Conservation (phyloP, 2,888 invertebrate genomes). For the Agrochola litura region DNA sequence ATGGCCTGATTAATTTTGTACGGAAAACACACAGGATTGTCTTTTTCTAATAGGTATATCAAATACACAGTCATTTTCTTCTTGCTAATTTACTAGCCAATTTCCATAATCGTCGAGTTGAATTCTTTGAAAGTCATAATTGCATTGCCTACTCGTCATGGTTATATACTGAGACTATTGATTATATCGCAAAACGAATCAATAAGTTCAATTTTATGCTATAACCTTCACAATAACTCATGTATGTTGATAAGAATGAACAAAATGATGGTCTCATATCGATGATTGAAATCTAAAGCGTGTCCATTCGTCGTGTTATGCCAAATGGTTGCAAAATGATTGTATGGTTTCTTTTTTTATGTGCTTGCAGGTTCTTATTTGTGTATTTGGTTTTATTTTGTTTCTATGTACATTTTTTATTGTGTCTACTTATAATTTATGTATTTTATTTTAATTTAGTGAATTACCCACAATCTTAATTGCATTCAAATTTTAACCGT, state of each 20-base stretch:
- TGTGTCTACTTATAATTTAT: no score
- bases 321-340: constrained; percentile 49
- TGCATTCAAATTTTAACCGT: no score
- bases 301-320: constrained; percentile 60
- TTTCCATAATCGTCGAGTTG: neutral
- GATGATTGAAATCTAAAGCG: constrained; percentile 65
- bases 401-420: no score
- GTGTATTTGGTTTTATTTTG: neutral
- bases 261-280: constrained; percentile 66
- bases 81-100: neutral
- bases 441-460: no score
- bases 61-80: neutral
- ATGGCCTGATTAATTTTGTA: no score
- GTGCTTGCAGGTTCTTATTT: neutral
- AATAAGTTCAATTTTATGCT: constrained; percentile 32
- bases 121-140: constrained; percentile 31
- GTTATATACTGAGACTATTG: neutral
- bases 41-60: neutral
- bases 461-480: no score
- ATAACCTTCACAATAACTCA: constrained; percentile 52
- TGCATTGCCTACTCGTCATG: neutral
- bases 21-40: neutral
- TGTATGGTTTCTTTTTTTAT: constrained; percentile 6
- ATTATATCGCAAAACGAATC: constrained; percentile 40
- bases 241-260: constrained; percentile 50